phyloP scores from a whole-genome alignment of 2,888 invertebrate species.

The Perdita meconis region DNA sequence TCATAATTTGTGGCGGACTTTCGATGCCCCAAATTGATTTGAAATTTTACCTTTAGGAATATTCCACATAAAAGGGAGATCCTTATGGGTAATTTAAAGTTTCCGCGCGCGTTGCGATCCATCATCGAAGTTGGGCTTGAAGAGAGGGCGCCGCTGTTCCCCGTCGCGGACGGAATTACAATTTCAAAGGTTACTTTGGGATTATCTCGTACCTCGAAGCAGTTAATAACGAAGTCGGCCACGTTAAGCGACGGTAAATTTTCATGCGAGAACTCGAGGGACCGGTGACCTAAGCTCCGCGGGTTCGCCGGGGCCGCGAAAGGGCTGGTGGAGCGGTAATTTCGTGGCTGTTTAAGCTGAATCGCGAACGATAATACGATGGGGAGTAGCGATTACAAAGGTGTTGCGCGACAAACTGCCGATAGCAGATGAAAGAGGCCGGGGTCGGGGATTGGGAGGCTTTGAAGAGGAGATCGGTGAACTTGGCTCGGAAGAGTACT shows the following conservation, averaged over 20 bases:
- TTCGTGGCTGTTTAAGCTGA: conserved; percentile 38
- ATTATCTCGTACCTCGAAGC: neutral
- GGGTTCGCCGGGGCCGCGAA: conserved; percentile 9
- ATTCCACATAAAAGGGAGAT: neutral
- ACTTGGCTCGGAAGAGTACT: neutral
- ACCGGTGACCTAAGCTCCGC: conserved; percentile 25
- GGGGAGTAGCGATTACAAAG: conserved; percentile 37
- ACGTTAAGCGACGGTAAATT: conserved; percentile 31
- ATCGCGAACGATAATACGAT: conserved; percentile 44
- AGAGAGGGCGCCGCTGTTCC: neutral
- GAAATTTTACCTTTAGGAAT: no score
- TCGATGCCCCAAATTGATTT: no score
- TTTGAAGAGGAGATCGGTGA: conserved; percentile 27
- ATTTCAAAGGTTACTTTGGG: neutral
- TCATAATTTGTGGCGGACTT: no score
- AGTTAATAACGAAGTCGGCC: conserved; percentile 10
- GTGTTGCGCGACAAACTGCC: conserved; percentile 31
- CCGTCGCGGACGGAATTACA: neutral
- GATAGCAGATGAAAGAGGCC: conserved; percentile 30
- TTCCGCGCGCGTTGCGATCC: neutral
- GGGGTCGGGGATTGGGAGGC: conserved; percentile 32
- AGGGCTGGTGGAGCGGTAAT: conserved; percentile 37
- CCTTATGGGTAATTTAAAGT: neutral
- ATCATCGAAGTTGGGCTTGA: neutral
- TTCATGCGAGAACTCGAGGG: conserved; percentile 27